Conservation (phyloP, 2,113 vertebrate genomes). For the Alethe diademata region DNA sequence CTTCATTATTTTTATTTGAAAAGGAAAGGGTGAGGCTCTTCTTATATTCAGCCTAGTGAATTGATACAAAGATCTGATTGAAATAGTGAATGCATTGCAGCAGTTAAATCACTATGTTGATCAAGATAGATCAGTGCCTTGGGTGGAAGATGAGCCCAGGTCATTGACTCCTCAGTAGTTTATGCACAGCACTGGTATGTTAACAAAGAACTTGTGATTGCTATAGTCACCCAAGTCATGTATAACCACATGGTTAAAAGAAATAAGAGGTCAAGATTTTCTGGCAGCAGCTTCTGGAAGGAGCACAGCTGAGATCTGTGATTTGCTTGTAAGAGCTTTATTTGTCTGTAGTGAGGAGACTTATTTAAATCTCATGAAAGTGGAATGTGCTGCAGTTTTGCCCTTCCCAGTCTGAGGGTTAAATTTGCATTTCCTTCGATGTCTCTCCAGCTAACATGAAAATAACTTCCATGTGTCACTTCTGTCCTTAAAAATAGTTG, state of each 20-base stretch:
- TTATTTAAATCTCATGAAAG: conserved; percentile 11
- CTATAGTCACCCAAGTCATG: not conserved
- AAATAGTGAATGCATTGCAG: not conserved
- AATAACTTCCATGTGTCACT: conserved; percentile 50
- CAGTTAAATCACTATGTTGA: not conserved
- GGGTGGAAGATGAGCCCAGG: not conserved
- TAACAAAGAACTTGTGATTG: not conserved
- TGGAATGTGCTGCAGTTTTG: not conserved
- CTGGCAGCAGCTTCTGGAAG: not conserved
- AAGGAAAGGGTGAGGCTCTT: not conserved
- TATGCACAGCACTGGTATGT: not conserved
- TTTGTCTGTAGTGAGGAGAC: not conserved
- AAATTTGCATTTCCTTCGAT: not conserved
- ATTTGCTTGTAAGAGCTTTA: not conserved
- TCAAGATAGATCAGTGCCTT: not conserved
- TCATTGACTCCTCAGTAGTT: not conserved
- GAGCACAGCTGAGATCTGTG: not conserved
- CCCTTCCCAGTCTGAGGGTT: conserved; percentile 22
- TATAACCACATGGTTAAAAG: not conserved
- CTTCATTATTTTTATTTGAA: not conserved
- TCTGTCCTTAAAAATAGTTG: conserved; percentile 2
- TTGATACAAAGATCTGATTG: not conserved
- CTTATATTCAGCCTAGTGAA: not conserved
- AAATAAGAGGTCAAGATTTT: not conserved
- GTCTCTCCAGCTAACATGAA: conserved; percentile 20